Base-by-base conservation (phyloP, 2,113 vertebrate species). In the Oxygymnocypris stewartii region DNA sequence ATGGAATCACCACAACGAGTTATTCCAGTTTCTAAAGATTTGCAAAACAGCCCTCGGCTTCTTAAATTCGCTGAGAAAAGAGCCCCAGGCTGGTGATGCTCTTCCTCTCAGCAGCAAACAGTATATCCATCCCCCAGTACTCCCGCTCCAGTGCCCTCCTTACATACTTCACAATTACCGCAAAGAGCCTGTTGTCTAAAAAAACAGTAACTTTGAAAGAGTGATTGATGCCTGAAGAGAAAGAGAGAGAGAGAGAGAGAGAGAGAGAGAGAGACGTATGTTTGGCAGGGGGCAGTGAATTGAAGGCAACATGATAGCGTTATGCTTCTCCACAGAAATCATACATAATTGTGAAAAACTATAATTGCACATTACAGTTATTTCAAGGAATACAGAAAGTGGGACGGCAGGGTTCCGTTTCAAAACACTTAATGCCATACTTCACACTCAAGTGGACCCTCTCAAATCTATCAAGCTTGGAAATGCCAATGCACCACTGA, bases 401-500 rank as follows among this genome's bases (percentile, higher is more conserved):
- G 67, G 51, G 59, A 13, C 10, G n/a, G 31, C 37, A 54, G 54
- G 63, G 16, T 80, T 28, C 54, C 40, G 16, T 87, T 83, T 73
- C 31, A 2, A 83, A 37, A 85, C 78, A 57, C 51, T 61, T 86
- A 76, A 77, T 78, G 81, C 69, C 49, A 25, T 31, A 44, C 69
- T 84, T 63, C 57, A 79, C 59, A 82, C 84, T 86, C 44, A 80
- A 84, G 84, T 81, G 18, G 57, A 54, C 82, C 57, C 80, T 51
- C 11, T 86, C 42, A 67, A 84, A 47, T 59, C 87, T 82, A 86
- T 86, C 87, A 84, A 86, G 25, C 35, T 28, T 63, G 59, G 37
- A 86, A 86, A 88, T 81, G 85, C 59, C 85, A 84, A 47, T 42
- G 77, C 71, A 84, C 65, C 81, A 82, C 57, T 86, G 84, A 88